Percentiles rank a stretch among this genome's conserved stretches.
Conservation (phyloP, 2,113 vertebrate species). For the Microcebus tavaratra region DNA sequence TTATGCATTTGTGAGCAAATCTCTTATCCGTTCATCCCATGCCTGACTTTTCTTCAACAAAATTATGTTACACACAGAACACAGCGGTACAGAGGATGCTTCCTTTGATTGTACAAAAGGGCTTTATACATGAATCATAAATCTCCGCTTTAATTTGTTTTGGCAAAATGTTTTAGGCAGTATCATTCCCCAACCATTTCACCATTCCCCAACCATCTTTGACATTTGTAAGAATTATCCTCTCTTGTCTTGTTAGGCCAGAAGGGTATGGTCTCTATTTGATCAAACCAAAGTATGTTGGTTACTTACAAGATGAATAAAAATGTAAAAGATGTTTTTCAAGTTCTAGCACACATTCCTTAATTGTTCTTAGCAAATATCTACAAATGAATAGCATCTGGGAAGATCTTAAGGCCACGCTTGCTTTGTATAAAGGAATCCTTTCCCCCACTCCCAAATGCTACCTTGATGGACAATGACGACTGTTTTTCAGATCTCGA, state of each 20-base stretch:
- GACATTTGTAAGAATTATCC: not conserved
- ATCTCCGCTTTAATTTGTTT: constrained; percentile 47
- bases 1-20: constrained; percentile 55
- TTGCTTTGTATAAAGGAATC: not conserved
- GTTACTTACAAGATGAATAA: not conserved
- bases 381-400: not conserved
- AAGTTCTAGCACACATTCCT: not conserved
- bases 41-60: constrained; percentile 54
- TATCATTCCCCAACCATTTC: not conserved
- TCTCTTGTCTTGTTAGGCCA: not conserved
- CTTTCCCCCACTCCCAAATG: rapidly evolving
- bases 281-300: not conserved
- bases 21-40: constrained; percentile 48
- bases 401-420: not conserved
- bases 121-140: constrained; percentile 52
- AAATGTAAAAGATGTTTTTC: not conserved
- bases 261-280: not conserved
- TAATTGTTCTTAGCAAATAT: not conserved
- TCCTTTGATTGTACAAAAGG: constrained; percentile 70
- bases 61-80: constrained; percentile 56
- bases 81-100: not conserved
- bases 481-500: not conserved
- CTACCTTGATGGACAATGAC: not conserved
- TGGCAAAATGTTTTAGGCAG: constrained; percentile 50
- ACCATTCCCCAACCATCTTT: not conserved